Percentiles rank a stretch among this genome's conserved stretches.
Evolutionary conservation across 2,797 vertebrate species (phyloP).

Genomic region (Leptatherina wallacei): DNA sequence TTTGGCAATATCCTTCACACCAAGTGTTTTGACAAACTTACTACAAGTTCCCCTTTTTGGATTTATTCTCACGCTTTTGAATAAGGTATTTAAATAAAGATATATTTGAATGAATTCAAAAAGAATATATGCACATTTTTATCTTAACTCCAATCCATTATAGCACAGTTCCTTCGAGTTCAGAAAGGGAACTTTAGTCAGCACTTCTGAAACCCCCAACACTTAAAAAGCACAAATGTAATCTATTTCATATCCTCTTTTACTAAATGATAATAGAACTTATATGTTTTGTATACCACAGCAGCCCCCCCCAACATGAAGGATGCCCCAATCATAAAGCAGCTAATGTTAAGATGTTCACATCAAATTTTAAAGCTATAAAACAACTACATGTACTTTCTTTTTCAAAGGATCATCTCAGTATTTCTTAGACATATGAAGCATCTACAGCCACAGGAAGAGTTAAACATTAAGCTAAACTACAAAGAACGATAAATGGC

Average conservation of each 20-base stretch:
- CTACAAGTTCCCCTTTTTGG: constrained; percentile 58
- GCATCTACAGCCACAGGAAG: background rate
- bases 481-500: constrained; percentile 37
- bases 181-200: constrained; percentile 32
- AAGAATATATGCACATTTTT: background rate
- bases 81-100: background rate
- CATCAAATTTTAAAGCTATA: background rate
- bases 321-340: background rate
- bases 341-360: background rate
- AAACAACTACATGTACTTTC: background rate
- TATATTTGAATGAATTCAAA: background rate
- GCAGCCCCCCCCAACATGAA: fast-evolving
- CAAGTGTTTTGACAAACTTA: constrained; percentile 28
- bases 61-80: constrained; percentile 31
- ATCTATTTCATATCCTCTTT: constrained; percentile 72
- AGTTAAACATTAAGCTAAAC: constrained; percentile 7
- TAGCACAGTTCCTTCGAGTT: background rate
- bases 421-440: background rate
- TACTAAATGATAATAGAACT: constrained; percentile 4
- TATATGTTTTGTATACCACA: constrained; percentile 15
- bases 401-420: background rate
- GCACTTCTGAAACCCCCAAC: constrained; percentile 44
- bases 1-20: constrained; percentile 76
- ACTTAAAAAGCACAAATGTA: constrained; percentile 45
- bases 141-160: background rate